Conservation (phyloP, 1,140 invertebrate species). For the Akabosia matsudoensis region DNA sequence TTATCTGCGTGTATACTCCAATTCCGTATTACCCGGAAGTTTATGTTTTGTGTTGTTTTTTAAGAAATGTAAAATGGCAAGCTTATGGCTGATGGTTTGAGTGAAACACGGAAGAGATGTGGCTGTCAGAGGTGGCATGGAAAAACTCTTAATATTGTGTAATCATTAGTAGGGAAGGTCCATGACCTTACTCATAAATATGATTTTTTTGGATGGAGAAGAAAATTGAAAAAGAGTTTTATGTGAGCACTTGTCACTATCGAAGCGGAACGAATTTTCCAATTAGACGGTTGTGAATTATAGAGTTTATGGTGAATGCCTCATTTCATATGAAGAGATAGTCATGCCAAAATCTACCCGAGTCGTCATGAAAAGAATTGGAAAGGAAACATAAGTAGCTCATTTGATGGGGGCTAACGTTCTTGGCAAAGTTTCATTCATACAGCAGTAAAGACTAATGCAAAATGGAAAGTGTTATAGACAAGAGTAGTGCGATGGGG, state of each 20-base stretch:
- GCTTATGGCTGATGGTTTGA: too few relatives aligned
- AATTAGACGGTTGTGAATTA: neutral
- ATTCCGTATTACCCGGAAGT: too few relatives aligned
- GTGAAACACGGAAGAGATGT: too few relatives aligned
- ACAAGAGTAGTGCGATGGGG: neutral
- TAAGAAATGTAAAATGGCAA: too few relatives aligned
- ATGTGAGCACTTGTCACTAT: neutral
- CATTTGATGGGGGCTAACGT: neutral
- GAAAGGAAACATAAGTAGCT: neutral
- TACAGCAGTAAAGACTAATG: neutral
- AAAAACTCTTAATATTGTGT: neutral
- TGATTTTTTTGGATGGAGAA: neutral
- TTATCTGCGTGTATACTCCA: too few relatives aligned
- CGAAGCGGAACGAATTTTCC: neutral
- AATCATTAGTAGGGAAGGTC: constrained; percentile 8
- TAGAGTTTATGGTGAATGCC: too few relatives aligned
- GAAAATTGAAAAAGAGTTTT: neutral
- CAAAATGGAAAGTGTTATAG: neutral
- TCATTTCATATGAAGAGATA: too few relatives aligned
- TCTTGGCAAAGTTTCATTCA: neutral
- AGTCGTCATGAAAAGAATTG: neutral
- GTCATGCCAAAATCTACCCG: too few relatives aligned
- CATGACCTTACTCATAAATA: constrained; percentile 11
- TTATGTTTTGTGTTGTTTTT: too few relatives aligned
- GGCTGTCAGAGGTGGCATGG: neutral